Evolutionary conservation across 1,140 invertebrate species (phyloP).

Genomic region (Metaphire vulgaris): DNA sequence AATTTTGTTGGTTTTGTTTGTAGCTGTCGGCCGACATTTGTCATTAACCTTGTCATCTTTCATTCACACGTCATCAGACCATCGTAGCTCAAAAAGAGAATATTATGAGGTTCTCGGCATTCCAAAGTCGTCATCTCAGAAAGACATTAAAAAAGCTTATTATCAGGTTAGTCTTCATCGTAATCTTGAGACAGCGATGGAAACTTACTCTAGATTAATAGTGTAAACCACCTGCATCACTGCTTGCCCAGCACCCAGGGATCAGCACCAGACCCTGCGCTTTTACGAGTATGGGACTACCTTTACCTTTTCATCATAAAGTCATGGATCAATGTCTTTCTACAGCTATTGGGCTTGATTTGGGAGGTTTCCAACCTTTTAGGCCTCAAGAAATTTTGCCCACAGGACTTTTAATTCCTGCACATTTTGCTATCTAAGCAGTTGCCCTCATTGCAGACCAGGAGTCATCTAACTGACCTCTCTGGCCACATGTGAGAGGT

Average conservation of each 20-base stretch:
- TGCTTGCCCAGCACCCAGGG: neutral
- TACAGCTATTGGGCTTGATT: neutral
- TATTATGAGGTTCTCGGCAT: slow-evolving; percentile 95
- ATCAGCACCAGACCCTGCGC: no score
- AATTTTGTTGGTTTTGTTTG: no score
- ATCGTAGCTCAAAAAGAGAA: slow-evolving; percentile 59
- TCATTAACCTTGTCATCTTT: neutral
- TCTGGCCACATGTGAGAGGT: no score
- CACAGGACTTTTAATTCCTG: no score
- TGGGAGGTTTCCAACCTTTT: no score
- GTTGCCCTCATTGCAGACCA: no score
- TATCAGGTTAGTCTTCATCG: slow-evolving; percentile 62
- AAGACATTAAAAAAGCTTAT: slow-evolving; percentile 97
- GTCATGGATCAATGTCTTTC: neutral
- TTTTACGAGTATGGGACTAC: no score
- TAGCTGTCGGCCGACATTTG: neutral
- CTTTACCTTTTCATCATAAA: neutral
- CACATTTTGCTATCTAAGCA: no score
- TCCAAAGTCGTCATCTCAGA: slow-evolving; percentile 73
- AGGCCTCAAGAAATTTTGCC: no score
- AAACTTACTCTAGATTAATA: neutral
- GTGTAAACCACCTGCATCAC: neutral
- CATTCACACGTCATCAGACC: neutral
- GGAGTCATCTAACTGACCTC: no score
- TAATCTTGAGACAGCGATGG: neutral